Base-by-base conservation (phyloP, 1,140 invertebrate genomes). In the Nixonia krombeini region DNA sequence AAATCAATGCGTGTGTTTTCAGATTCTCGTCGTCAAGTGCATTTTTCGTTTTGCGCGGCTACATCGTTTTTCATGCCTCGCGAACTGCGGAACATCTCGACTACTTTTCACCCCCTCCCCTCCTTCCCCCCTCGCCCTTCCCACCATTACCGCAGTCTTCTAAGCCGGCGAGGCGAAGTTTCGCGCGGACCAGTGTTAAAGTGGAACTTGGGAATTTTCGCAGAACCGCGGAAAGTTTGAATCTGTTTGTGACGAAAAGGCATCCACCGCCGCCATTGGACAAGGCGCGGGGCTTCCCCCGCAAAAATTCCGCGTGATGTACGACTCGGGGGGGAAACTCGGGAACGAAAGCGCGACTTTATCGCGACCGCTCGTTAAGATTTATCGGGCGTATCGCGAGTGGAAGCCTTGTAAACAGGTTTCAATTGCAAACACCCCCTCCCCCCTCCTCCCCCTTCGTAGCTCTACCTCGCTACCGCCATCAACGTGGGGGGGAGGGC, bases 1-100 rank as follows among this genome's bases (percentile, higher is more conserved):
- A 68, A 68, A 68, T 68, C 57, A 68, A 52, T 59, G 57, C 42
- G 15, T 38, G 49, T 57, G 53, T 62, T 57, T 66, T 57, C 46
- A 21, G 37, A 29, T 33, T 31, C 46, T 42, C 26, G 23, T 25
- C 41, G 42, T 35, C 31, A 21, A 53, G 15, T 46, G 17, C 37
- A 61, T 57, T 69, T 63, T 37, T 55, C 29, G 51, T 57, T 53
- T 57, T 62, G 37, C 13, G 38, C 26, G 9, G 38, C 17, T 5
- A 26, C 29, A 15, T 37, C 47, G 57, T 62, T 68, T 68, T 62
- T 68, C 52, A 52, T 47, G 21, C 38, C 21, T 17, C 28, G 13
- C 28, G 16, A 55, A 55, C 50, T 23, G 31, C 31, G 15, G 21
- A 31, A 28, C 26, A 16, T 41, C 41, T 47, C 26, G 31, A 41